phyloP scores from a whole-genome alignment of 2,113 vertebrate genomes.

The Hiodon alosoides region DNA sequence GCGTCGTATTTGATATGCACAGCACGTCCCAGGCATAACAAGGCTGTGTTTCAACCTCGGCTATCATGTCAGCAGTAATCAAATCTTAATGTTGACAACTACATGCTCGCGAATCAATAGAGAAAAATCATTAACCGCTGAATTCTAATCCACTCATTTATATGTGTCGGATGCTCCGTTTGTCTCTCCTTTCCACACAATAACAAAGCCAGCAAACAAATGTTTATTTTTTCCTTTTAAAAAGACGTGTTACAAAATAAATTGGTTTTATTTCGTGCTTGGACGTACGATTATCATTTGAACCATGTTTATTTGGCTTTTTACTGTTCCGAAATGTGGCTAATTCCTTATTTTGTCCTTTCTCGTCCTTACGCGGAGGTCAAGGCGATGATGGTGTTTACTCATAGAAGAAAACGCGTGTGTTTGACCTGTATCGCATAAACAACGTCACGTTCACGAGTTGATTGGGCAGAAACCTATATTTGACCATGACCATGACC shows the following conservation, averaged over 20 bases:
- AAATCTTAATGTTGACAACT: constrained; percentile 70
- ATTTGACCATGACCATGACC: no score
- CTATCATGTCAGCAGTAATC: constrained; percentile 66
- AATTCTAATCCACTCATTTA: constrained; percentile 56
- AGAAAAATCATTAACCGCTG: constrained; percentile 34
- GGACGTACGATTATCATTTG: no score
- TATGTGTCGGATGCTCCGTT: constrained; percentile 38
- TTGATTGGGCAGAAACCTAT: no score
- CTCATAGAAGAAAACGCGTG: no score
- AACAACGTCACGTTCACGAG: no score
- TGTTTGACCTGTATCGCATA: no score
- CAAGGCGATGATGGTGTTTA: no score
- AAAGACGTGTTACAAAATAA: not conserved
- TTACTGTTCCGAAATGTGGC: no score
- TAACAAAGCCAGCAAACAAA: not conserved
- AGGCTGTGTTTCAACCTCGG: constrained; percentile 59
- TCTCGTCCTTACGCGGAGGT: no score
- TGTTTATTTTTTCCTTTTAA: not conserved
- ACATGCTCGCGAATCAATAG: constrained; percentile 62
- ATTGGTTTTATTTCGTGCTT: not conserved
- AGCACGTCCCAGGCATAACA: constrained; percentile 48
- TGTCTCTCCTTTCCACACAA: not conserved
- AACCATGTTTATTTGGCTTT: no score
- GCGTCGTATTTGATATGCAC: constrained; percentile 62
- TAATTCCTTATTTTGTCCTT: no score